These are phyloP conservation scores for Drosophila seguyi DNA, from an alignment of 1,140 invertebrate genomes.

Conservation along the genomic window DNA sequence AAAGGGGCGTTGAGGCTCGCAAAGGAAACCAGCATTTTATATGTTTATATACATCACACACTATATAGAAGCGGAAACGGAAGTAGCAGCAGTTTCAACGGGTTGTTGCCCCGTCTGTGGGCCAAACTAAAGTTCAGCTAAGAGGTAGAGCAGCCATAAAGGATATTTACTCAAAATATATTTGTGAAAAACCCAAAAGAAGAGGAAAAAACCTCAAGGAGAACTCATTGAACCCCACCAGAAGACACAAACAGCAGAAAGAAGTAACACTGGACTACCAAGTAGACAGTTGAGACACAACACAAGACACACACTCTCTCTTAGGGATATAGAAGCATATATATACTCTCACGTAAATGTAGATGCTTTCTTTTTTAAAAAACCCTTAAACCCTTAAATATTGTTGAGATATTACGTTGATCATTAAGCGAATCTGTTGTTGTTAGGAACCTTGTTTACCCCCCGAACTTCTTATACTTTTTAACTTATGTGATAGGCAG, in stretches of 20 bases:
- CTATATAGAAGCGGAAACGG: not conserved
- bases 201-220: slow-evolving; percentile 3
- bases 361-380: slow-evolving; percentile 2
- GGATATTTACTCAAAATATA: slow-evolving; percentile 3
- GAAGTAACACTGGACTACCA: slow-evolving; percentile 50
- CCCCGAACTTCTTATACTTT: not conserved
- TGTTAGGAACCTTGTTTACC: slow-evolving; percentile 55
- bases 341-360: slow-evolving; percentile 26
- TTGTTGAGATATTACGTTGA: slow-evolving; percentile 27
- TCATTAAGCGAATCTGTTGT: slow-evolving; percentile 41
- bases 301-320: slow-evolving; percentile 2
- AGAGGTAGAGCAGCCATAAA: not conserved
- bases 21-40: slow-evolving; percentile 5
- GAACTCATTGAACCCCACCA: slow-evolving; percentile 67
- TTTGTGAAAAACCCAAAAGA: not conserved
- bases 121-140: not conserved
- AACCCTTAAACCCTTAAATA: slow-evolving; percentile 1
- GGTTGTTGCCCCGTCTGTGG: slow-evolving; percentile 1
- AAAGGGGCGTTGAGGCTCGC: not conserved
- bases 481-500: slow-evolving; percentile 28
- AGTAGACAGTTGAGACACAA: slow-evolving; percentile 35
- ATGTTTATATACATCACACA: slow-evolving; percentile 15
- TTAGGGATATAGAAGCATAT: slow-evolving; percentile 32
- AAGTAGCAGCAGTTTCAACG: not conserved
- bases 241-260: slow-evolving; percentile 11